A percentile compares a stretch with the other conserved stretches of the same genome.
Evolutionary conservation across 1,140 invertebrate genomes (phyloP).

Genomic region (Macrotrachela quadricornifera): DNA sequence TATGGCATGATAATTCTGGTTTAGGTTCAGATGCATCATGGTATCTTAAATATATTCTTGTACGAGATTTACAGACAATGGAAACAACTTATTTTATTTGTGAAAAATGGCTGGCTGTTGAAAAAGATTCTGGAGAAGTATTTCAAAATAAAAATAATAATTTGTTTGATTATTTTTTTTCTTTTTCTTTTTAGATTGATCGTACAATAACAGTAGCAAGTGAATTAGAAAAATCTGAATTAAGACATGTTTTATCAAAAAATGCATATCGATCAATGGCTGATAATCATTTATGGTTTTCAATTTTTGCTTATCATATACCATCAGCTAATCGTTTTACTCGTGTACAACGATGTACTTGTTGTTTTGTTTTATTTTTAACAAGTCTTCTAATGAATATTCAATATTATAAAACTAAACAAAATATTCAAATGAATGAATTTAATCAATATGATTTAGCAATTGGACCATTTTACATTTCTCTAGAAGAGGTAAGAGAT

Average conservation of each 20-base stretch:
- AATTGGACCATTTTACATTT: slow-evolving; percentile 14
- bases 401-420: slow-evolving; percentile 28
- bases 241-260: slow-evolving; percentile 28
- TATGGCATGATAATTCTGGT: slow-evolving; percentile 31
- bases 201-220: slow-evolving; percentile 26
- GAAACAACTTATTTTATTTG: slow-evolving; percentile 26
- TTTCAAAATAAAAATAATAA: too few relatives aligned
- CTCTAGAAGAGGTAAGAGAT: slow-evolving; percentile 9
- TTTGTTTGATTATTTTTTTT: too few relatives aligned
- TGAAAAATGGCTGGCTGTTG: slow-evolving; percentile 27
- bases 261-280: slow-evolving; percentile 28
- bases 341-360: slow-evolving; percentile 26
- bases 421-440: slow-evolving; percentile 10
- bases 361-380: slow-evolving; percentile 26
- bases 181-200: slow-evolving; percentile 21
- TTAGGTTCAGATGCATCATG: slow-evolving; percentile 21
- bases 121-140: slow-evolving; percentile 25
- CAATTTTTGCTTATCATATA: slow-evolving; percentile 23
- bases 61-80: slow-evolving; percentile 26
- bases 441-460: slow-evolving; percentile 14
- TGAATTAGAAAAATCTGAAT: slow-evolving; percentile 23
- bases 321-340: slow-evolving; percentile 27
- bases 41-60: slow-evolving; percentile 26
- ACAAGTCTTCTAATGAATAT: slow-evolving; percentile 34
- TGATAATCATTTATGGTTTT: slow-evolving; percentile 31